Evolutionary conservation across 2,888 invertebrate genomes (phyloP), one percentile per base, ranked within the genome.

Genomic region (Polia nebulosa): DNA sequence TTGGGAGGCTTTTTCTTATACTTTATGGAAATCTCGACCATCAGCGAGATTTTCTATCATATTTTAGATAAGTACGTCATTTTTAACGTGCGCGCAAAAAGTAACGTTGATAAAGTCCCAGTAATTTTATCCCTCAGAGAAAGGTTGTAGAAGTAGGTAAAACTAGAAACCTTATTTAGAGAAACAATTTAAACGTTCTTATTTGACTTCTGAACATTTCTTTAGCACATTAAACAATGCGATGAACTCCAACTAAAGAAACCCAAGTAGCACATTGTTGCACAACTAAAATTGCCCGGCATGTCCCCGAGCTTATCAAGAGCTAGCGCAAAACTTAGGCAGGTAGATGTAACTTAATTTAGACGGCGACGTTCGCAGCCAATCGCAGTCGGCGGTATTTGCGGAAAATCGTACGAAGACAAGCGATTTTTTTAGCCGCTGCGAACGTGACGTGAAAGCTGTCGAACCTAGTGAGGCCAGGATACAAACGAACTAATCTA

Each of bases 291-390:
- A 78, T 81, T 71, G 67, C 73, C 34, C 73, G 66, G 60, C 66
- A 70, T 77, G 70, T 77, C 75, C 69, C 60, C 55, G 60, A 66
- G 76, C 67, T 81, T 81, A 82, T 82, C 76, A 81, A 77, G 80
- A 85, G 69, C 62, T 80, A 85, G 86, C 79, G 80, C 81, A 76
- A 84, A 90, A 88, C 84, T 89, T 88, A 82, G 83, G 85, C 86
- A 89, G 88, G 88, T 87, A 88, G 87, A 85, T 87, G 86, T 92
- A 93, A 93, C 90, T 90, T 91, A 92, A 93, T 93, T 93, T 92
- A 88, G 87, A 88, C 84, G 82, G 75, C 82, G 81, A 79, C 87
- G 86, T 87, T 90, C 87, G 80, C 80, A 87, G 85, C 88, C 90
- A 90, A 92, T 92, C 89, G 89, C 70, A 83, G 81, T 78, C 85